Evolutionary conservation across 2,888 invertebrate species (phyloP).

Genomic region (Syritta pipiens): DNA sequence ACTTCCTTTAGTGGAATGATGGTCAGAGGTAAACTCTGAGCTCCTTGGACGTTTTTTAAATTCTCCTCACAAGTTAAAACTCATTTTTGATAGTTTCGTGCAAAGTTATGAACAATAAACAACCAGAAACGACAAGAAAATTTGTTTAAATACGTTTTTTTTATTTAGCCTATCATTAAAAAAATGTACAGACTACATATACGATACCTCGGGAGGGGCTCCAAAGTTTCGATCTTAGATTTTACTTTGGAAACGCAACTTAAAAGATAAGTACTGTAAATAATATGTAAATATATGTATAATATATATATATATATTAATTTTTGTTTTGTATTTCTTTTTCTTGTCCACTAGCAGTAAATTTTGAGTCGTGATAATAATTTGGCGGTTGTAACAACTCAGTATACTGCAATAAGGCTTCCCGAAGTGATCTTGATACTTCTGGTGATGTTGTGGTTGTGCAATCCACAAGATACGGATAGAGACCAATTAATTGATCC

Average conservation of each 20-base stretch:
- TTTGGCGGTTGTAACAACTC: constrained; percentile 87
- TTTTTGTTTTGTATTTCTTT: constrained; percentile 60
- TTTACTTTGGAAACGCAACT: constrained; percentile 29
- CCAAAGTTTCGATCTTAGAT: constrained; percentile 17
- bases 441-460: constrained; percentile 89
- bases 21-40: too few species aligned
- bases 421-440: constrained; percentile 88
- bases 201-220: constrained; percentile 15
- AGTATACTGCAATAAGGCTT: constrained; percentile 92
- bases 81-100: too few species aligned
- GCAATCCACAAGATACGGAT: constrained; percentile 93
- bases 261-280: constrained; percentile 11
- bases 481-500: constrained; percentile 94
- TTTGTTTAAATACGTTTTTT: constrained; percentile 18
- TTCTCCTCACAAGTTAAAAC: too few species aligned
- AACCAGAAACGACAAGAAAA: too few species aligned
- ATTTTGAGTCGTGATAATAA: constrained; percentile 60
- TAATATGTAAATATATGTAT: background rate
- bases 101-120: too few species aligned
- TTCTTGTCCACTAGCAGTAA: constrained; percentile 27
- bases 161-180: constrained; percentile 43
- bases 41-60: too few species aligned
- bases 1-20: too few species aligned
- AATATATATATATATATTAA: constrained; percentile 19
- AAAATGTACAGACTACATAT: constrained; percentile 48